These are phyloP conservation scores for Addax nasomaculatus DNA, from an alignment of 2,113 vertebrate genomes.

Conservation along the genomic window DNA sequence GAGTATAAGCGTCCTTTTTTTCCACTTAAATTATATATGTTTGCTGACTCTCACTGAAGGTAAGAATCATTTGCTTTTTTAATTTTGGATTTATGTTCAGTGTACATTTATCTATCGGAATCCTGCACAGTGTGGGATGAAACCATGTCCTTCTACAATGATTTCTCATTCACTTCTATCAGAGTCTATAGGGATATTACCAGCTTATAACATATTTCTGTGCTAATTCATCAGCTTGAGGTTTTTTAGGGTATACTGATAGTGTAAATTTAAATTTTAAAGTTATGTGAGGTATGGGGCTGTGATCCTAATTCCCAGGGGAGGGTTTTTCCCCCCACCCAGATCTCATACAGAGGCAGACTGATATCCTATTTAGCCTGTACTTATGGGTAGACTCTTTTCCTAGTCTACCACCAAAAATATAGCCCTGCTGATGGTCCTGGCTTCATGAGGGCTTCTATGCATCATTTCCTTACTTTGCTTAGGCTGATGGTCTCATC, in stretches of 20 bases:
- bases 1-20: background rate
- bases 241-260: background rate
- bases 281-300: background rate
- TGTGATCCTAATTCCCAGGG: background rate
- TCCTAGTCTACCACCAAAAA: background rate
- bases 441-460: background rate
- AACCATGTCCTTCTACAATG: background rate
- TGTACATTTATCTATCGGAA: background rate
- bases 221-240: background rate
- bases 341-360: background rate
- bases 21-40: background rate
- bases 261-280: background rate
- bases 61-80: background rate
- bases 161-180: background rate
- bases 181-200: background rate
- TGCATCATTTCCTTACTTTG: background rate
- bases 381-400: background rate
- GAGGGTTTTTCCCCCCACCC: background rate
- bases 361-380: background rate
- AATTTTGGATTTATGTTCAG: background rate
- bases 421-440: background rate
- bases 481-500: background rate
- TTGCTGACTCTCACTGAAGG: background rate
- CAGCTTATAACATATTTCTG: background rate
- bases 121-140: background rate